phyloP scores from a whole-genome alignment of 2,113 vertebrate genomes.

The Eretmochelys imbricata region DNA sequence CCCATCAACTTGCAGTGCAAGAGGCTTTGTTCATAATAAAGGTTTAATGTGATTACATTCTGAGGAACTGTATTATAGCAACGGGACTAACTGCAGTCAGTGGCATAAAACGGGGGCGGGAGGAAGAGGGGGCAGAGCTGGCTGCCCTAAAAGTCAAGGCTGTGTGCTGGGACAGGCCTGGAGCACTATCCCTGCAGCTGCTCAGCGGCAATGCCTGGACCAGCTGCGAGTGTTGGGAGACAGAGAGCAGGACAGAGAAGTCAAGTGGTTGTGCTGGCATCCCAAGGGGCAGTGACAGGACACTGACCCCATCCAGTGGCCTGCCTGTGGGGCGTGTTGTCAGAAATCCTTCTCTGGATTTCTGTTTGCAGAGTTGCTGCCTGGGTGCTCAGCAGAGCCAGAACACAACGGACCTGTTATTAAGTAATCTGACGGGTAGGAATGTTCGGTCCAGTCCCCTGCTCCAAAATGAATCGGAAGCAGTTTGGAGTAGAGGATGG shows the following conservation, averaged over 20 bases:
- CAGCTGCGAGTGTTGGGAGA: not conserved
- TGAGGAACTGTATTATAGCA: not conserved
- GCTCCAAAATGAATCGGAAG: not conserved
- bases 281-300: not conserved
- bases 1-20: not conserved
- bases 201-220: not conserved
- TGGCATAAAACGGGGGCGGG: not conserved
- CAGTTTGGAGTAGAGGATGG: not conserved
- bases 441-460: not conserved
- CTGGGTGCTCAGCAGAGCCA: not conserved
- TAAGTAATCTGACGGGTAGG: not conserved
- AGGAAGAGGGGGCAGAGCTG: not conserved
- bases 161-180: not conserved
- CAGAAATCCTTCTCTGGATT: not conserved
- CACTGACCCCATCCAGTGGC: not conserved
- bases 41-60: not conserved
- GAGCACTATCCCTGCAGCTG: not conserved
- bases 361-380: not conserved
- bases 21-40: not conserved
- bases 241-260: accelerated
- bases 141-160: not conserved
- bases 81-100: accelerated
- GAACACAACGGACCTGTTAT: not conserved
- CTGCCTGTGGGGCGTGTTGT: not conserved
- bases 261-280: too few species aligned